phyloP scores from a whole-genome alignment of 2,113 vertebrate species.

The Campylomormyrus tamandua region DNA sequence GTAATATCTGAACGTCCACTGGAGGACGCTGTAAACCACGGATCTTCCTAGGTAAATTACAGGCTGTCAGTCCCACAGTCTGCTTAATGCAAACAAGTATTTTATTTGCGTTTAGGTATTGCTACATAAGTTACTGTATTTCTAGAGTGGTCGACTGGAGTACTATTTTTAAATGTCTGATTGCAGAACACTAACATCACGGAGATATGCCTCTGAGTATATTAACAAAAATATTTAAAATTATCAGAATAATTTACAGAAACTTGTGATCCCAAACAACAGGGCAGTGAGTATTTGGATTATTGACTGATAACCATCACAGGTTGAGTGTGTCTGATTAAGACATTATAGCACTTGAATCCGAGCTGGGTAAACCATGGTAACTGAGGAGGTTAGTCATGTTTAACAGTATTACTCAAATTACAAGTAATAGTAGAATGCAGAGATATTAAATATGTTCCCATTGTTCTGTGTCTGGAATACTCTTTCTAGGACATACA shows the following conservation, averaged over 20 bases:
- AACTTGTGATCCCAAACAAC: neutral
- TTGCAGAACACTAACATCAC: neutral
- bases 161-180: neutral
- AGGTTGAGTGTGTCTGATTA: neutral
- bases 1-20: constrained; percentile 37
- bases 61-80: neutral
- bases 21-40: constrained; percentile 43
- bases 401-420: neutral
- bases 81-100: neutral
- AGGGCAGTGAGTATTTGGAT: neutral
- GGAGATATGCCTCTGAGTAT: neutral
- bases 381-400: neutral
- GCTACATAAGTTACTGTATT: neutral
- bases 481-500: neutral
- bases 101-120: neutral
- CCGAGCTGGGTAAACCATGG: neutral
- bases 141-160: neutral
- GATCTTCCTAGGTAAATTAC: constrained; percentile 8
- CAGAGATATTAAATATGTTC: neutral
- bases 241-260: neutral
- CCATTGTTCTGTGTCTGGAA: neutral
- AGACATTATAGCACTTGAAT: neutral
- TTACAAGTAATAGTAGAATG: neutral
- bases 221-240: neutral
- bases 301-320: neutral